Conservation (phyloP, 2,888 invertebrate species). For the Diplazon laetatorius region DNA sequence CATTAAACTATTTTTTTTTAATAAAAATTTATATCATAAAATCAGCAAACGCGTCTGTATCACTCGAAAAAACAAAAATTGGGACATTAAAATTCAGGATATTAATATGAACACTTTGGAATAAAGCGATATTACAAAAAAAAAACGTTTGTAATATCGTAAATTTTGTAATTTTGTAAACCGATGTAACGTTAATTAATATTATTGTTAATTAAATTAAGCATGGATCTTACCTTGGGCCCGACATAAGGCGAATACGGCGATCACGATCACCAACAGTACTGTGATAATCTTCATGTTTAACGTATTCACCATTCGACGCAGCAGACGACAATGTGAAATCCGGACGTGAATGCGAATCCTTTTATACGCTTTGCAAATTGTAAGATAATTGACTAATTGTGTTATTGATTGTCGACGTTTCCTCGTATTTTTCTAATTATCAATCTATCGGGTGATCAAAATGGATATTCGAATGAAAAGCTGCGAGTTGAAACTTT, state of each 20-base stretch:
- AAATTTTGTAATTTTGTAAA: no score
- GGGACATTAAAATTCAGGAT: no score
- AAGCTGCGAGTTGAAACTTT: no score
- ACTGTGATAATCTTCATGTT: slow-evolving; percentile 4
- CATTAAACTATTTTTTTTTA: no score
- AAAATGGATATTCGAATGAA: not conserved
- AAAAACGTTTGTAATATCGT: no score
- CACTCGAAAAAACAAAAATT: no score
- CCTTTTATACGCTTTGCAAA: not conserved
- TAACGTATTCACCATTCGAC: not conserved
- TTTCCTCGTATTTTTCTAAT: not conserved
- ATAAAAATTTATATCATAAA: no score
- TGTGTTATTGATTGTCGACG: not conserved
- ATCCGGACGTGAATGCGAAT: not conserved
- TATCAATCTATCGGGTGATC: not conserved
- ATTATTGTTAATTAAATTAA: not conserved
- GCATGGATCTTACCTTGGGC: not conserved
- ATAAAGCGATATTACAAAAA: no score
- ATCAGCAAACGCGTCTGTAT: no score
- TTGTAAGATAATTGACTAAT: not conserved
- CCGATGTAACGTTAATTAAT: not conserved
- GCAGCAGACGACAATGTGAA: not conserved
- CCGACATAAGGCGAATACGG: not conserved
- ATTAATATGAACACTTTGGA: no score
- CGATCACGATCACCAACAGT: not conserved